Conservation (phyloP, 2,888 invertebrate species). For the Torymus auratus region DNA sequence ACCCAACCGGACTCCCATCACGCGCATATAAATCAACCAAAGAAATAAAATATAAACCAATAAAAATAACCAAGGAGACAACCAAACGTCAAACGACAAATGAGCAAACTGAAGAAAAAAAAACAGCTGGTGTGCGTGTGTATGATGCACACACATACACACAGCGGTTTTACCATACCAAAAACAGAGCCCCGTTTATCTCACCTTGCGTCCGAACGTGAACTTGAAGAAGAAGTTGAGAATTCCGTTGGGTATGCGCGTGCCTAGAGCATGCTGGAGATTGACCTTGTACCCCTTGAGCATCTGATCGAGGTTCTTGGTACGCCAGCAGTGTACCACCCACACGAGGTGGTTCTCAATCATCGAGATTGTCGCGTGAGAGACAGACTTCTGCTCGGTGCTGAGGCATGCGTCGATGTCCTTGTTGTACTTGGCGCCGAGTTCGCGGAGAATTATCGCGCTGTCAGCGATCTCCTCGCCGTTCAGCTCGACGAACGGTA, state of each 20-base stretch:
- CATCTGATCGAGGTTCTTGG: conserved; percentile 90
- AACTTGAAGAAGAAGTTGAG: conserved; percentile 94
- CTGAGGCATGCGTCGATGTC: conserved; percentile 90
- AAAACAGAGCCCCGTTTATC: conserved; percentile 56
- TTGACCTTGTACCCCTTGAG: conserved; percentile 95
- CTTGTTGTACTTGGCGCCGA: conserved; percentile 88
- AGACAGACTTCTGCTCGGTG: conserved; percentile 90
- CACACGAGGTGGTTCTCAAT: conserved; percentile 95
- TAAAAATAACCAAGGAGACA: background rate
- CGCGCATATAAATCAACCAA: background rate
- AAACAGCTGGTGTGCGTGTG: no score
- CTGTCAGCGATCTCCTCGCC: conserved; percentile 97
- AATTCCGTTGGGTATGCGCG: conserved; percentile 90
- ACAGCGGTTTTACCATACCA: no score
- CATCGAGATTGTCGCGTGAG: conserved; percentile 96
- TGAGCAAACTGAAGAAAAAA: no score
- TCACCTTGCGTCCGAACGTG: conserved; percentile 90
- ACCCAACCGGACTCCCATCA: no score
- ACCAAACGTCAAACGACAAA: no score
- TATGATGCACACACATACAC: no score
- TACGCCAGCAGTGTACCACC: conserved; percentile 95
- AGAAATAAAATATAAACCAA: background rate
- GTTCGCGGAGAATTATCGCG: conserved; percentile 91
- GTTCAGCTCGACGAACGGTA: conserved; percentile 96
- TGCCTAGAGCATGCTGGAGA: conserved; percentile 91